Evolutionary conservation across 2,888 invertebrate species (phyloP), one percentile per base, ranked within the genome.

Genomic region (Phania funesta): DNA sequence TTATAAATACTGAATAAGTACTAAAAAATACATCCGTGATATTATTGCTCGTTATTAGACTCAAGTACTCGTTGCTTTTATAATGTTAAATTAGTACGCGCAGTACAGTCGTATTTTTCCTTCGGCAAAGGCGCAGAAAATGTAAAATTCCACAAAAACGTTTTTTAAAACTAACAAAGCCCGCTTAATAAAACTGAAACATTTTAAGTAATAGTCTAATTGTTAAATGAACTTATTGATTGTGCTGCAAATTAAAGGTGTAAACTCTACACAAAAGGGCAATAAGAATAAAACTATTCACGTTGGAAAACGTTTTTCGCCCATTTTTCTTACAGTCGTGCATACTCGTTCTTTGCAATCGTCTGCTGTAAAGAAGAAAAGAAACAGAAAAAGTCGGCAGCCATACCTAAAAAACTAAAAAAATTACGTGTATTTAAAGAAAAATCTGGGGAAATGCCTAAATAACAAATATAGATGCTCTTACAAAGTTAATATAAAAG

Each of bases 221-320:
- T 38, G 48, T 26, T 22, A 38, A 20, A 52, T 18, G 8, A 32
- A 46, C 48, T 32, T 26, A 18, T 56, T 64, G 13, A 35, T 5
- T 20, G 24, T 22, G 52, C 29, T 20, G 1, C 3, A 44, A 26
- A 35, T n/a, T 1, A 18, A 60, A 35, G 29, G 2, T 38, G 50
- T 58, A 20, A 73, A 52, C 9, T 70, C 8, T 6, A 35, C 1
- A 58, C 29, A 71, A 54, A 81, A 24, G 35, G 67, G 74, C 71
- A 74, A 60, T 65, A 65, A 50, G 67, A 78, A 64, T n/a, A n/a
- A 60, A 78, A 44, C 29, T 58, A 77, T 83, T 81, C 81, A 81
- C 83, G 82, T 77, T 77, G 83, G 67, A 83, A 85, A 85, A 84
- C 80, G 81, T 85, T 85, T 84, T 79, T 81, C 78, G 77, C 75